A percentile compares a stretch with the other conserved stretches of the same genome.
Conservation (phyloP, 2,888 invertebrate genomes). For the Meliscaeva auricollis region DNA sequence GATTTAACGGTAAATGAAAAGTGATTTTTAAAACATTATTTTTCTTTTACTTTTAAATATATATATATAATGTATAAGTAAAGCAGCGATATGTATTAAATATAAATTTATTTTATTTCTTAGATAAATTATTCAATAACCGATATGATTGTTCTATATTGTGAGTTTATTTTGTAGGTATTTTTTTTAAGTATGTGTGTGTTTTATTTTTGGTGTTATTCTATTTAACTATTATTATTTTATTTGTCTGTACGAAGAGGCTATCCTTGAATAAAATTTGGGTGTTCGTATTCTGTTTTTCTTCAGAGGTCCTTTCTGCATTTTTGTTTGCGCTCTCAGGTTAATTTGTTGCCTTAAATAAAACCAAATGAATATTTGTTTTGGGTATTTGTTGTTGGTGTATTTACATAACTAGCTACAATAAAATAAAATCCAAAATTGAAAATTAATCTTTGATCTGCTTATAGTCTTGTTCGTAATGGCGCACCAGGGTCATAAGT, state of each 20-base stretch:
- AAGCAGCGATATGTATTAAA: slow-evolving; percentile 11
- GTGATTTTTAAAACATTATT: neutral
- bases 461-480: too few relatives aligned
- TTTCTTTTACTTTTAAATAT: neutral
- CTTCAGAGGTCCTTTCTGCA: slow-evolving; percentile 5
- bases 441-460: neutral
- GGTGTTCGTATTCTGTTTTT: neutral
- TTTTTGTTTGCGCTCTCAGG: neutral
- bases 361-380: slow-evolving; percentile 15
- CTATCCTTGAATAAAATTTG: neutral
- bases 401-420: neutral
- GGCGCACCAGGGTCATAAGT: too few relatives aligned
- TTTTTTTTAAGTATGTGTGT: neutral
- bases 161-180: slow-evolving; percentile 1
- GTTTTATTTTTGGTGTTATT: neutral
- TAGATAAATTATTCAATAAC: neutral
- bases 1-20: too few relatives aligned
- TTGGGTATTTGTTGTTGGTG: slow-evolving; percentile 1
- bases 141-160: neutral
- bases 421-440: neutral
- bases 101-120: neutral
- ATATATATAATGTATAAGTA: slow-evolving; percentile 8
- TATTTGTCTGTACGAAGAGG: neutral
- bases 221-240: neutral
- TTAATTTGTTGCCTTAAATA: slow-evolving; percentile 5